Evolutionary conservation across 1,140 invertebrate genomes (phyloP).

Genomic region (Aphidius ervi): DNA sequence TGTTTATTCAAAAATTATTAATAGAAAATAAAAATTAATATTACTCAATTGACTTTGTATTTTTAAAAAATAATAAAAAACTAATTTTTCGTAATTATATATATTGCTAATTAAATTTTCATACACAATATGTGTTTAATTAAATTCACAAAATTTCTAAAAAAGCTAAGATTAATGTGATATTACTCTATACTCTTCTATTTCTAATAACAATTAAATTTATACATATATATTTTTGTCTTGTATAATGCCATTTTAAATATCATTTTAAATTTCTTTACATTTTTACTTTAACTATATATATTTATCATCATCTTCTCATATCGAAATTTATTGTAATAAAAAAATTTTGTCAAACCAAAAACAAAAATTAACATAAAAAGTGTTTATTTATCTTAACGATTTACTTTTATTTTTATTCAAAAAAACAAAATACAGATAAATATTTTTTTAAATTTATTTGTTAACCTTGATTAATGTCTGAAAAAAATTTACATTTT

Average conservation of each 20-base stretch:
- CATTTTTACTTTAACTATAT: conserved; percentile 53
- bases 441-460: neutral
- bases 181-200: conserved; percentile 53
- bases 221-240: conserved; percentile 32
- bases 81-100: too few relatives aligned
- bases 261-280: conserved; percentile 29
- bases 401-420: too few relatives aligned
- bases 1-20: conserved; percentile 1
- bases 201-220: conserved; percentile 33
- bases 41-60: conserved; percentile 6
- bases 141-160: too few relatives aligned
- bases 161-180: conserved; percentile 30
- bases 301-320: conserved; percentile 54
- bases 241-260: conserved; percentile 40
- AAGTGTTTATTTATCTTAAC: conserved; percentile 15
- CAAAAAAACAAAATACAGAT: conserved; percentile 15
- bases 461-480: conserved; percentile 1
- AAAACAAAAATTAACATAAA: conserved; percentile 18
- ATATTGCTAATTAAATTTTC: too few relatives aligned
- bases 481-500: conserved; percentile 21
- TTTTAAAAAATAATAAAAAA: neutral
- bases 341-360: conserved; percentile 44
- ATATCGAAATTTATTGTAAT: conserved; percentile 51
- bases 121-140: too few relatives aligned
- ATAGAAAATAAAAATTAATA: neutral